phyloP scores from a whole-genome alignment of 2,888 invertebrate species.

The Halictus ligatus region DNA sequence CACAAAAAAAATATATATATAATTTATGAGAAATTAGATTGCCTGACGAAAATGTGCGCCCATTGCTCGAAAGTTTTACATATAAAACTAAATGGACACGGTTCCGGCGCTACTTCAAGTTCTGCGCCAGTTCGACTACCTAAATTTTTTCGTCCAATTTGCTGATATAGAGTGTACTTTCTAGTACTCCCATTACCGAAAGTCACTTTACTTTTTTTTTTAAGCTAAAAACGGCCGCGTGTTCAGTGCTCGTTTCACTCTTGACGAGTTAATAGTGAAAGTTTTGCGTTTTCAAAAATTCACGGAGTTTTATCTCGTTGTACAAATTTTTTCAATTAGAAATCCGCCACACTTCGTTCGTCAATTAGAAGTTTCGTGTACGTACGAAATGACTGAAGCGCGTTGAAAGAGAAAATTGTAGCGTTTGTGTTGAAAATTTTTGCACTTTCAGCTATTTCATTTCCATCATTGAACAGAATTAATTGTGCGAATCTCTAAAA shows the following conservation, averaged over 20 bases:
- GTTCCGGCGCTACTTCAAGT: neutral
- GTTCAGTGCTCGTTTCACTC: neutral
- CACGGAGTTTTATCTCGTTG: neutral
- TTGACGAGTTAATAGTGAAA: neutral
- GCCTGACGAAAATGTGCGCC: neutral
- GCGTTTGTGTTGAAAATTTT: neutral
- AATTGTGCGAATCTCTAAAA: neutral
- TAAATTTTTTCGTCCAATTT: slow-evolving; percentile 4
- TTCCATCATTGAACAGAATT: neutral
- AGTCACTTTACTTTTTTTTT: slow-evolving; percentile 1
- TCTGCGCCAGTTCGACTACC: neutral
- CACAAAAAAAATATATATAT: neutral
- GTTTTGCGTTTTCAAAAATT: neutral
- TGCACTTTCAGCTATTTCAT: neutral
- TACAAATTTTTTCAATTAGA: neutral
- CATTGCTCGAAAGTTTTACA: neutral
- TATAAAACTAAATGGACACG: neutral
- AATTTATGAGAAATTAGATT: neutral
- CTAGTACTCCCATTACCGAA: slow-evolving; percentile 10
- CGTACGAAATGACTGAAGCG: neutral
- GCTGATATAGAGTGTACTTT: slow-evolving; percentile 6
- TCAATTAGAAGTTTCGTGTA: neutral
- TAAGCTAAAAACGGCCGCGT: neutral
- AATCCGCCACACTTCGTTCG: neutral
- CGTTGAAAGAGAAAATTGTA: neutral